Base-by-base conservation (phyloP, 2,888 invertebrate genomes). In the Catonia carolina region DNA sequence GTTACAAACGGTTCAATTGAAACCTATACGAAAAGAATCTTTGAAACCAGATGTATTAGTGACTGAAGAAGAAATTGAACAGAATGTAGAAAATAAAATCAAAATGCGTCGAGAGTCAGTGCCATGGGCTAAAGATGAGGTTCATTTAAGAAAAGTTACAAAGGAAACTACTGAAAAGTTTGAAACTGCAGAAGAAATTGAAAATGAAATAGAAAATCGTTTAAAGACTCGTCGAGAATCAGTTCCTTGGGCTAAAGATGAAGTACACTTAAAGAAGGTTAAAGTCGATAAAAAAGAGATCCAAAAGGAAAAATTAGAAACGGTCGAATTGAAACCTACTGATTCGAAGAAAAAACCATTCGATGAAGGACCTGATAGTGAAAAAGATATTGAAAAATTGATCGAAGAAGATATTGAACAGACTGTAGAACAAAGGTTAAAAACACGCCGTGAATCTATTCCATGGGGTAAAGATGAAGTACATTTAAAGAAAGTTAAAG, bases 21-120 rank as follows among this genome's bases (percentile, higher is more conserved):
- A 69, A 75, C 79, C 77, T 67, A 77, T 76, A 3, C 78, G 76
- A 67, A 63, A 77, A 47, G 76, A 79, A 8, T 39, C 27, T 22
- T 39, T 70, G 53, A 62, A 7, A 58, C 61, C 63, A 3, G 55
- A 63, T 2, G 56, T 62, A 12, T 60, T 8, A 53, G 39, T 41
- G 15, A 56, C 47, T 14, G 55, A 52, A 33, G 59, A 59, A 15
- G 50, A 53, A 12, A 60, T 27, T 15, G 51, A 56, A 55, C 27
- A 35, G 12, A 33, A 42, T 14, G 10, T 22, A 33, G 55, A 20
- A 27, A 20, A 17, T 10, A n/a, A 31, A 17, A 17, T 22, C n/a
- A 10, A 56, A 37, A 7, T 10, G 10, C 51, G 41, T 15, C 27
- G 49, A 41, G 54, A 60, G 45, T 20, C 37, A 53, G 33, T 55